Evolutionary conservation across 92 coral and sea anemone genomes (phyloP), one percentile per base, ranked within the genome.

Genomic region (Parazoanthus swiftii): DNA sequence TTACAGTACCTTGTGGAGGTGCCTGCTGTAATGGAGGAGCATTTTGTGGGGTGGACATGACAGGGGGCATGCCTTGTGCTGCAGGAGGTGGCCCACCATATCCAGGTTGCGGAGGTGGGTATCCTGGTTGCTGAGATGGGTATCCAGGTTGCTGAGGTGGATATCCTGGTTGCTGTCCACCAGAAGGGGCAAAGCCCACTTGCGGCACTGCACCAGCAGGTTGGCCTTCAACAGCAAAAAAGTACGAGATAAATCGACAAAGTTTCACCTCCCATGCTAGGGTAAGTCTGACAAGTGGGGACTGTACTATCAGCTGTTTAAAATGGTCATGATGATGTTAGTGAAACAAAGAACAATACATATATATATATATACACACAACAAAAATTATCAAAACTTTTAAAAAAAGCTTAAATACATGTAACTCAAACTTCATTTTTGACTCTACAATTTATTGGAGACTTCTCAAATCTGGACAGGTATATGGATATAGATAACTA

Each of bases 141-240:
- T 80, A 80, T 13, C 85, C 85, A 2, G 86, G 88, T 63, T 86
- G 94, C 51, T 76, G 91, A 23, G 71, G 88, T 5, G 87, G 91
- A n/a, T 81, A 81, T n/a, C 85, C 85, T 6, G 85, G 74, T 21
- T 59, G 85, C 33, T 81, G 85, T 38, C 85, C 85, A 35, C 29
- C 50, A 2, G 74, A 88, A 84, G 95, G 95, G 10, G 92, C 92
- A 90, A 74, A 92, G 10, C 94, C 94, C 58, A 92, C 93, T 56
- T 59, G 92, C 11, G 94, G 96, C 82, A 63, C 54, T 33, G 85
- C 73, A 50, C 85, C 85, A 37, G 50, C 21, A 33, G n/a, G 43
- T 44, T 76, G 80, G 25, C 48, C 80, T 76, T 42, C 16, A 18
- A 63, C 25, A 63, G 8, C 70, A 63, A 63, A 42, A 73, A 39